These are phyloP conservation scores for Buathra laborator DNA, from an alignment of 2,888 invertebrate species.

Conservation along the genomic window DNA sequence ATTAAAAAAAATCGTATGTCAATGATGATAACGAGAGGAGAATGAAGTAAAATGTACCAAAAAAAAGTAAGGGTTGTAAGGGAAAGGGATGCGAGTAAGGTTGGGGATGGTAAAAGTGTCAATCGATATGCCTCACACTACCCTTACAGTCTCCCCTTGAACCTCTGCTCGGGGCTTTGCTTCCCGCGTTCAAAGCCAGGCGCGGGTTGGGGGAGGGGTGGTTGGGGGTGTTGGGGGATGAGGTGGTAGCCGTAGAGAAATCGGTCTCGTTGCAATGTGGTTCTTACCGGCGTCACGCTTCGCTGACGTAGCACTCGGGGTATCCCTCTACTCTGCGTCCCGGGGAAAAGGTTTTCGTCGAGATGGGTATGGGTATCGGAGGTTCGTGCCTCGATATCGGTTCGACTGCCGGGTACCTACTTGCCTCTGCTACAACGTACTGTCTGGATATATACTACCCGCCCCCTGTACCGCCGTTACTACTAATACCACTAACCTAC, in stretches of 20 bases:
- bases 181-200: constrained; percentile 22
- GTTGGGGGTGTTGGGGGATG: background rate
- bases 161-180: background rate
- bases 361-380: constrained; percentile 62
- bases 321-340: constrained; percentile 27
- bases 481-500: constrained; percentile 29
- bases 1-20: too few species aligned
- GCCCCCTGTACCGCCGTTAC: background rate
- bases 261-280: constrained; percentile 69
- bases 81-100: background rate
- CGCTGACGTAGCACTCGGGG: constrained; percentile 74
- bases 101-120: constrained; percentile 46
- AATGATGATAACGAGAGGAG: background rate
- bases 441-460: background rate
- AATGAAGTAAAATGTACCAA: constrained; percentile 1
- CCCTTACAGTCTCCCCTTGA: constrained; percentile 34
- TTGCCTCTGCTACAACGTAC: constrained; percentile 20
- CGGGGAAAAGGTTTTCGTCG: background rate
- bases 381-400: constrained; percentile 72
- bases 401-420: constrained; percentile 21
- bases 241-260: constrained; percentile 37
- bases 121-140: constrained; percentile 70
- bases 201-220: background rate
- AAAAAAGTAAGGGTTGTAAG: background rate
- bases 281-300: constrained; percentile 73